phyloP scores from a whole-genome alignment of 2,113 vertebrate genomes.

The Cynoglossus semilaevis region DNA sequence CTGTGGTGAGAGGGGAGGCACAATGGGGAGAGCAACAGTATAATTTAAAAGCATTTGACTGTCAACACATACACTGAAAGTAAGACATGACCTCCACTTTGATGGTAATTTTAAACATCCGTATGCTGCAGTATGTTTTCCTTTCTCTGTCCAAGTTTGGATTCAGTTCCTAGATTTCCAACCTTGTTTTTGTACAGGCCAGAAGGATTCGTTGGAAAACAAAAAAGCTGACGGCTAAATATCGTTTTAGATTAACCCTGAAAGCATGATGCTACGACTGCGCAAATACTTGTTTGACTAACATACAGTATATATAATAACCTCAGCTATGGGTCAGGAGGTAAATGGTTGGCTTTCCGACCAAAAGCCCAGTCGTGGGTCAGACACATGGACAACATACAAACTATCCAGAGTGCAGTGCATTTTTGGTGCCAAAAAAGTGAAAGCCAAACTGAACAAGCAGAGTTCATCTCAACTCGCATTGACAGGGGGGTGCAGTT shows the following conservation, averaged over 20 bases:
- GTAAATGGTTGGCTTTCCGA: too few relatives aligned
- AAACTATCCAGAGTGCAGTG: too few relatives aligned
- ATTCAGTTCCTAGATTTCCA: not conserved
- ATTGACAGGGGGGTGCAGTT: too few relatives aligned
- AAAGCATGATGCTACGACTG: too few relatives aligned
- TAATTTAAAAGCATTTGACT: conserved; percentile 28
- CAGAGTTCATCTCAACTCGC: too few relatives aligned
- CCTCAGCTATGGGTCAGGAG: too few relatives aligned
- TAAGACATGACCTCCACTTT: conserved; percentile 16
- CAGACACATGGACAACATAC: too few relatives aligned
- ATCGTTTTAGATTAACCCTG: not conserved
- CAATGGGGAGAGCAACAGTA: conserved; percentile 11
- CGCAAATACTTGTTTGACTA: too few relatives aligned
- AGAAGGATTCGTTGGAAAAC: not conserved
- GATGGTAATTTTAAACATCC: conserved; percentile 12
- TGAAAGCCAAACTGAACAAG: too few relatives aligned
- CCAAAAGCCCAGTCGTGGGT: too few relatives aligned
- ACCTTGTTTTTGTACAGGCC: not conserved
- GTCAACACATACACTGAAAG: conserved; percentile 20
- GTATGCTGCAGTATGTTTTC: not conserved
- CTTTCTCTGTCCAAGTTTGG: not conserved
- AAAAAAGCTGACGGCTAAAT: not conserved
- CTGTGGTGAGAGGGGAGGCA: conserved; percentile 15
- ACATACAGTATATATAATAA: too few relatives aligned
- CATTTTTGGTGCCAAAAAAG: too few relatives aligned